phyloP scores from a whole-genome alignment of 2,113 vertebrate genomes.

The Tragulus kanchil region DNA sequence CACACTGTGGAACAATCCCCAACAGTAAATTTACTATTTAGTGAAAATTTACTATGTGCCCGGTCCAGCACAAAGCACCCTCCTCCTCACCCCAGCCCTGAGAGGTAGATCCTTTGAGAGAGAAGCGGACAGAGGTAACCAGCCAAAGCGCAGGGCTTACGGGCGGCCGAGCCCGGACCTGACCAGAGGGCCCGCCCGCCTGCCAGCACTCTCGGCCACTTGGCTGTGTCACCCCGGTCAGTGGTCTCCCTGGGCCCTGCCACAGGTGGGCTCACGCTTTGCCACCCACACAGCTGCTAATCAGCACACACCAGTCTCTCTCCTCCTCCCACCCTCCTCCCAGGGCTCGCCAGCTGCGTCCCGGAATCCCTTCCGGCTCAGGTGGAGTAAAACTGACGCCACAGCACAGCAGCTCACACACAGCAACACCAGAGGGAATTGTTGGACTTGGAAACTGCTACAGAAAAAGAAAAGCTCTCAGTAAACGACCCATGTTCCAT shows the following conservation, averaged over 20 bases:
- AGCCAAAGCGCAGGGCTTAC: not conserved
- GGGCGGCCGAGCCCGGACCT: not conserved
- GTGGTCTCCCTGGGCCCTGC: not conserved
- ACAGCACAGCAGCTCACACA: constrained; percentile 71
- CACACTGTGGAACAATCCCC: rapidly evolving
- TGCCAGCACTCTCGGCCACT: rapidly evolving
- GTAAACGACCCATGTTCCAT: not conserved
- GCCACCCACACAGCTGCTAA: not conserved
- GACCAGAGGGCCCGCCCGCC: not conserved
- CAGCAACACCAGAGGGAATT: constrained; percentile 77
- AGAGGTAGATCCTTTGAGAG: not conserved
- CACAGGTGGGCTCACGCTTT: not conserved
- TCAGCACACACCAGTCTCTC: not conserved
- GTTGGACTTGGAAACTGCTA: constrained; percentile 84
- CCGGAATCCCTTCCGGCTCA: constrained; percentile 19
- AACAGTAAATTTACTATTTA: not conserved
- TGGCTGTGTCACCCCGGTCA: rapidly evolving
- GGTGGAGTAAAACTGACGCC: not conserved
- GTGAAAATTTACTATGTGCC: not conserved
- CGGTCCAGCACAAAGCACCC: not conserved
- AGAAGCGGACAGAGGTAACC: not conserved
- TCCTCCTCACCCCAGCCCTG: not conserved
- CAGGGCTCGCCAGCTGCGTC: not conserved
- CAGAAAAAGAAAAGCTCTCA: too few species aligned
- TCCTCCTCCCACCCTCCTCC: not conserved